Evolutionary conservation across 1,140 invertebrate genomes (phyloP).

Genomic region (Tetragnatha versicolor): DNA sequence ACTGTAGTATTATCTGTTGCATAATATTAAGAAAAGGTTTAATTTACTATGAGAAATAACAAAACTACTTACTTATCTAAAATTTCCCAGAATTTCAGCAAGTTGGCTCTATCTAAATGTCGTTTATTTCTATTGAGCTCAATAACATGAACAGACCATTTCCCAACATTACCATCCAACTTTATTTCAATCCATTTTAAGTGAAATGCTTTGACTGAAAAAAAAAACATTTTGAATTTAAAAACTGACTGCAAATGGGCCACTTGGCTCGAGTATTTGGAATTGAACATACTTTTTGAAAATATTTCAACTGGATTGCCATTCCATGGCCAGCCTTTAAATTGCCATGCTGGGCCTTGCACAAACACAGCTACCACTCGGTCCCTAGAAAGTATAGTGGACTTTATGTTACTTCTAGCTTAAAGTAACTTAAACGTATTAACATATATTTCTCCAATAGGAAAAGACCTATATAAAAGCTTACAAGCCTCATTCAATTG

Average conservation of each 20-base stretch:
- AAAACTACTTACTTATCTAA: constrained; percentile 82
- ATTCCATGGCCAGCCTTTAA: constrained; percentile 99
- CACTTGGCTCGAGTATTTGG: background rate
- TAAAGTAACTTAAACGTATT: too few species aligned
- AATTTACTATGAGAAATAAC: background rate
- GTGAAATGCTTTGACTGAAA: constrained; percentile 93
- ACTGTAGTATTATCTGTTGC: too few species aligned
- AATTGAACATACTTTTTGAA: constrained; percentile 79
- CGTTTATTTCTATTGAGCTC: constrained; percentile 90
- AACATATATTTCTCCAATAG: too few species aligned
- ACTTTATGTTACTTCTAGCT: too few species aligned
- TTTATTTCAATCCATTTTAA: constrained; percentile 96
- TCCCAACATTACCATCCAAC: constrained; percentile 89
- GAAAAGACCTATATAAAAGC: too few species aligned
- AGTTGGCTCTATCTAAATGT: constrained; percentile 93
- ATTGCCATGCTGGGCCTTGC: constrained; percentile 99
- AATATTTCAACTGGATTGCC: constrained; percentile 98
- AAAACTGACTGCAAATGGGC: background rate
- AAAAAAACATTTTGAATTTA: constrained; percentile 14
- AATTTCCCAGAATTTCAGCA: constrained; percentile 97
- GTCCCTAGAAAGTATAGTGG: constrained; percentile 73
- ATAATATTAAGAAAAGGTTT: too few species aligned
- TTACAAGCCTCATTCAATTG: too few species aligned
- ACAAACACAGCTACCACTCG: constrained; percentile 98
- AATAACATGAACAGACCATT: constrained; percentile 95